A percentile compares a stretch with the other conserved stretches of the same genome.
Evolutionary conservation across 2,113 vertebrate species (phyloP).

Genomic region (Sceloporus tristichus): DNA sequence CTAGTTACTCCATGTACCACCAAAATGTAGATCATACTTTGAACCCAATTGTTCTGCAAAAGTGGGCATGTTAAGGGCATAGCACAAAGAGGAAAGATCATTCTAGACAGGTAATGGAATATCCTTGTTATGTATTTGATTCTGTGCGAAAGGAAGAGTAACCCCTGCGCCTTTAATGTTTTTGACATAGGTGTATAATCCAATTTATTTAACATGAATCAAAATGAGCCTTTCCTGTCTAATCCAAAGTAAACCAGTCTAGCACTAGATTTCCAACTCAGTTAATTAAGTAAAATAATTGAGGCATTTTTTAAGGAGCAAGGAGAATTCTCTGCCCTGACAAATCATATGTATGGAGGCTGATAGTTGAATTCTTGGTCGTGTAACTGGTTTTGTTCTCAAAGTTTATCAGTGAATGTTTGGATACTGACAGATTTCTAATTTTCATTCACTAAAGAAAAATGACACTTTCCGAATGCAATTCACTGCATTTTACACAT

Average conservation of each 20-base stretch:
- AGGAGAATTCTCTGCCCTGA: neutral
- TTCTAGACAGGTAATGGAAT: neutral
- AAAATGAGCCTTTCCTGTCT: neutral
- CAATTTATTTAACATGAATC: neutral
- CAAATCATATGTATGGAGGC: neutral
- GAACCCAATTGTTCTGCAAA: neutral
- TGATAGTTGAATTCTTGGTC: neutral
- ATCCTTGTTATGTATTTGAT: neutral
- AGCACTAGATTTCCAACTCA: neutral
- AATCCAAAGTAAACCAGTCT: conserved; percentile 6
- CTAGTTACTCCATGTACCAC: no score
- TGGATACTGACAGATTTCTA: neutral
- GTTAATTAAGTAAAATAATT: neutral
- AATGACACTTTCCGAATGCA: neutral
- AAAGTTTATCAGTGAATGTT: neutral
- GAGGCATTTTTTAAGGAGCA: no score
- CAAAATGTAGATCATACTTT: no score
- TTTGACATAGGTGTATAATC: neutral
- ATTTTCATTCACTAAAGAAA: neutral
- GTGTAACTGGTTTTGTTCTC: neutral
- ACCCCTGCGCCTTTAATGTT: neutral
- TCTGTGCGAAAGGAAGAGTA: neutral
- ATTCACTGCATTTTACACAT: neutral
- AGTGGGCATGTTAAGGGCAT: neutral
- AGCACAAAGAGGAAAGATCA: neutral